phyloP scores from a whole-genome alignment of 2,113 vertebrate species.

The Candoia aspera region DNA sequence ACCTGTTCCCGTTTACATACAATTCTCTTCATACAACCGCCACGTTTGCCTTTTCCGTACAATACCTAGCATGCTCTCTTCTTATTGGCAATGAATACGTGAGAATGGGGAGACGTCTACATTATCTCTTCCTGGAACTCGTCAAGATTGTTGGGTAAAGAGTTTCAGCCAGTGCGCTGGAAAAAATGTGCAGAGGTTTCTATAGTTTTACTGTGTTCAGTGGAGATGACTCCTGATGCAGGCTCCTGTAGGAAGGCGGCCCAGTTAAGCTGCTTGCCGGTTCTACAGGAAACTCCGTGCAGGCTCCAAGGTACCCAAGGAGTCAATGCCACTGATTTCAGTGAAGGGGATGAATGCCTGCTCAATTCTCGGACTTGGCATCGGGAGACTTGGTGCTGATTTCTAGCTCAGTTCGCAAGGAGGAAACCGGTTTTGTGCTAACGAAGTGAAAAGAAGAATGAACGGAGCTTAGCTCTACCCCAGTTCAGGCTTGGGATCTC shows the following conservation, averaged over 20 bases:
- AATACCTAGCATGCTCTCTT: background rate
- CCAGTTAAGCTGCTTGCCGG: background rate
- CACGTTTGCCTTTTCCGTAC: background rate
- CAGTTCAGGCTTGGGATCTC: background rate
- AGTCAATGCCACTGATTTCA: background rate
- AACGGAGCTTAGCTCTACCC: background rate
- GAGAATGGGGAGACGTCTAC: background rate
- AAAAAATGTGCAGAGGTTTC: background rate
- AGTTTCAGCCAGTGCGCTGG: background rate
- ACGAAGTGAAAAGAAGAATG: background rate
- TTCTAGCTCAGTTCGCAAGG: background rate
- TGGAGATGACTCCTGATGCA: background rate
- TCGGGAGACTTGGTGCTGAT: background rate
- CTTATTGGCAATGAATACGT: background rate
- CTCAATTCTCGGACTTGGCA: background rate
- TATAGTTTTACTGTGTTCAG: background rate
- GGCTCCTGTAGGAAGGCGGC: background rate
- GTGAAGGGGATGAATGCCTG: background rate
- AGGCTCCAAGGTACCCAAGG: background rate
- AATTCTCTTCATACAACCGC: background rate
- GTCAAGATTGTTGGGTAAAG: background rate
- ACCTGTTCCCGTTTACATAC: accelerated
- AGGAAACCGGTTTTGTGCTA: background rate
- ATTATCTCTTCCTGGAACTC: background rate
- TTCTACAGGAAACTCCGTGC: background rate